Evolutionary conservation across 2,888 invertebrate genomes (phyloP).

Genomic region (Xanthia togata): DNA sequence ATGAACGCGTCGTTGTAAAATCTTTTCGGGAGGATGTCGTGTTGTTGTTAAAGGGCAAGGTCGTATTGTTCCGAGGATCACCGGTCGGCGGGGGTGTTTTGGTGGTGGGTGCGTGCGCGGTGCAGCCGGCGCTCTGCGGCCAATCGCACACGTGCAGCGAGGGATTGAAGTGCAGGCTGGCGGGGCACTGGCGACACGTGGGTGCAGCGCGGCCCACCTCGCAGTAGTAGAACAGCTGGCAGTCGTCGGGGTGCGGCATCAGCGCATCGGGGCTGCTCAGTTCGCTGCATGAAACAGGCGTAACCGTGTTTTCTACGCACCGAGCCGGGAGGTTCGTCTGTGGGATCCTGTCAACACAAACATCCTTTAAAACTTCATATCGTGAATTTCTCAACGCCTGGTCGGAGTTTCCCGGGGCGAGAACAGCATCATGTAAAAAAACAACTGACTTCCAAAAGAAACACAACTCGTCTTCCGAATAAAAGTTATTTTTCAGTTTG

Average conservation of each 20-base stretch:
- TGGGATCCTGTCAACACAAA: constrained; percentile 20
- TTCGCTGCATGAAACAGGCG: constrained; percentile 65
- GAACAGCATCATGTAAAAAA: not conserved
- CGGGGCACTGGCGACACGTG: constrained; percentile 68
- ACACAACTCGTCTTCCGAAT: too few relatives aligned
- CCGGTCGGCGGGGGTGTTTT: not conserved
- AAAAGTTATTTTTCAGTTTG: too few relatives aligned
- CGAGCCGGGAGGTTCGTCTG: not conserved
- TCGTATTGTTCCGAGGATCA: not conserved
- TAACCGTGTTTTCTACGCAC: constrained; percentile 38
- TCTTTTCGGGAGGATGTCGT: not conserved
- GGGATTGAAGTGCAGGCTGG: constrained; percentile 72
- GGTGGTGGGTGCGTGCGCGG: not conserved
- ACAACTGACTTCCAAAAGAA: too few relatives aligned
- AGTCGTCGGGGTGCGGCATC: constrained; percentile 74
- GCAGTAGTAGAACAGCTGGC: constrained; percentile 74
- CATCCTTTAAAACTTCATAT: not conserved
- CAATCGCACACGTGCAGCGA: constrained; percentile 69
- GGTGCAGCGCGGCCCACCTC: constrained; percentile 40
- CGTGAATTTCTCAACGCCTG: not conserved
- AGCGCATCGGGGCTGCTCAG: constrained; percentile 62
- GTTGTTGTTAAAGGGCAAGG: not conserved
- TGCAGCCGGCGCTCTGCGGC: constrained; percentile 69
- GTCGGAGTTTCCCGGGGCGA: not conserved
- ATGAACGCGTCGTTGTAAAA: not conserved